Evolutionary conservation across 2,888 invertebrate species (phyloP), one percentile per base, ranked within the genome.

Genomic region (Argyresthia albistria): DNA sequence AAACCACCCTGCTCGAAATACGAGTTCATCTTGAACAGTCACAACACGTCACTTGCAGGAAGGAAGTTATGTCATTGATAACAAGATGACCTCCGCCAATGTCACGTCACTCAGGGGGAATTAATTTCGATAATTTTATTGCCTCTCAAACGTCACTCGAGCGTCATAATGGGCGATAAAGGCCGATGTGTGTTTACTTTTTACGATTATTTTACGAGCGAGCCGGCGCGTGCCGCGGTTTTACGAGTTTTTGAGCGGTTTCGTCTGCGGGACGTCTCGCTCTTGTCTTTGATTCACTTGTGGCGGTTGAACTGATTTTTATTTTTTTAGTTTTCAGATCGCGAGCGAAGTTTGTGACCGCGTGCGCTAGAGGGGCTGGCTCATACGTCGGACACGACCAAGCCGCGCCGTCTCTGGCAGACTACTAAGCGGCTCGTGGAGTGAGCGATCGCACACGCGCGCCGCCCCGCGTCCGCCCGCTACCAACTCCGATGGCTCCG

Each of bases 1-100:
- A 97, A 97, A 84, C 96, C 96, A 83, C 94, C 94, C 90, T 97
- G 97, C 90, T 97, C 97, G 84, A 97, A 97, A 86, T 97, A 97
- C 79, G 96, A 96, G 93, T 96, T 97, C 97, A 97, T 97, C 62
- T 81, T 91, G 80, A 72, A 71, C 67, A 66, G 73, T 83, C 82
- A 79, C 80, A 65, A 78, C 51, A 76, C 81, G 80, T 80, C 83
- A 84, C 83, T 78, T 66, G 70, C 25, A 25, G 39, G 42, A 15
- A 42, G 25, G 6, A 15, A 14, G 69, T 83, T 86, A 86, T 86
- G 86, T 83, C 87, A 86, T 87, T 78, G 80, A 69, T 77, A 82
- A 80, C 83, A 84, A 81, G 81, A 76, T 81, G 81, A 80, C 81
- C 82, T 81, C 79, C 72, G 73, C 75, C 79, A 77, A 78, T 78